Base-by-base conservation (phyloP, 2,888 invertebrate species). In the Yponomeuta evonymella region DNA sequence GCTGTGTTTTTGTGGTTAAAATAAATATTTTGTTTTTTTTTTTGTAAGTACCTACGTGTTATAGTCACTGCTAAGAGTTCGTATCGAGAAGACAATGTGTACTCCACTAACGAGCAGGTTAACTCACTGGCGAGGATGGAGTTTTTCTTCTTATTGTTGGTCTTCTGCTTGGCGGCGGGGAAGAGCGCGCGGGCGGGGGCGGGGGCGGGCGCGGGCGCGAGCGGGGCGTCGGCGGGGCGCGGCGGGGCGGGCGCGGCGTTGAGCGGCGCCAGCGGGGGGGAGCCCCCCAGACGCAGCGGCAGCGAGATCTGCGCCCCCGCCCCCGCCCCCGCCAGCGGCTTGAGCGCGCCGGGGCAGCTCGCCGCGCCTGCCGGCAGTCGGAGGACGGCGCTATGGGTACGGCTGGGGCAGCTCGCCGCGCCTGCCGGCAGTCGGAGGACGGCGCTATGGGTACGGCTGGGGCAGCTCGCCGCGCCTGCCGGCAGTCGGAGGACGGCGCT, bases 111-210 rank as follows among this genome's bases (percentile, higher is more conserved):
- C 43, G 6, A 43, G 43, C 5, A 43, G 9, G 43, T 43, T 8
- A 43, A 93, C 95, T 94, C 81, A 96, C 95, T 96, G 63, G 95
- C 95, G 51, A 96, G 88, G 51, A 96, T 92, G 36, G 95, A 95
- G 80, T 95, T 96, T 80, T 95, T 95, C 88, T 96, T 96, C 43
- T 43, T 43, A 80, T 95, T 95, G 64, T 94, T 84, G n/a, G 94
- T 94, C 73, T 94, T 86, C 0, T 93, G 93, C 80, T 95, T 95
- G 73, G 92, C 90, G 0, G 92, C 85, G 43, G 93, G 93, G 78
- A 94, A 93, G 74, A 94, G 93, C 30, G 93, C 93, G n/a, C 94
- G 81, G 2, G 93, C 43, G 43, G 43, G 43, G 43, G 43, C 43
- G 43, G 93, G 1, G 93, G 94, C 36, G 81, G 75, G 43, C 8